Conservation (phyloP, 2,113 vertebrate genomes). For the Corvus moneduloides region DNA sequence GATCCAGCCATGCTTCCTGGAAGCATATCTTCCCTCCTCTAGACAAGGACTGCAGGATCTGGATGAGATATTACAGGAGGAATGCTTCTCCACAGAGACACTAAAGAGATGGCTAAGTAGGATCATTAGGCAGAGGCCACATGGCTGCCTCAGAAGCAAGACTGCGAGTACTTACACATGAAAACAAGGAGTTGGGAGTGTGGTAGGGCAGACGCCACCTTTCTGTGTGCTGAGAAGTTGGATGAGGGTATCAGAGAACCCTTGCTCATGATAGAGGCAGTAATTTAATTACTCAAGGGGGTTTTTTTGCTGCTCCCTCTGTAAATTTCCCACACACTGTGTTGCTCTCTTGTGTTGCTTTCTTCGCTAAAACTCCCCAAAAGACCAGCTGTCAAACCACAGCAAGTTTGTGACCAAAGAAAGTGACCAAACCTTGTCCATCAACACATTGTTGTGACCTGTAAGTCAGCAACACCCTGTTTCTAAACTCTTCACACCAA, state of each 20-base stretch:
- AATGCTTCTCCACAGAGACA: not conserved
- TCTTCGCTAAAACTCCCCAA: not conserved
- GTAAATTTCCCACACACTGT: not conserved
- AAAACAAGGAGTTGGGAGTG: not conserved
- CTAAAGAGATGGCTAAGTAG: not conserved
- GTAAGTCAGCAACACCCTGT: not conserved
- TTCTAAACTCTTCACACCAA: not conserved
- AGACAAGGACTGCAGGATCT: not conserved
- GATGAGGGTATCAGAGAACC: not conserved
- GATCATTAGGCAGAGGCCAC: not conserved
- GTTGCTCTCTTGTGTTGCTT: not conserved
- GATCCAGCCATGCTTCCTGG: not conserved
- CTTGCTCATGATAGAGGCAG: not conserved
- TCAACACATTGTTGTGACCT: not conserved
- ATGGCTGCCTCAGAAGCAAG: not conserved
- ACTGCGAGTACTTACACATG: not conserved
- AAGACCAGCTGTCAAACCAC: not conserved
- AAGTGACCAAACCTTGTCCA: not conserved
- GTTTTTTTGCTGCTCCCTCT: not conserved
- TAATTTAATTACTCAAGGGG: not conserved
- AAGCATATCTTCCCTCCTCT: not conserved
- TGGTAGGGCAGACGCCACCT: not conserved
- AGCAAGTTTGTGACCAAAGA: not conserved
- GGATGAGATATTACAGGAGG: not conserved
- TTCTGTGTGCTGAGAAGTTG: not conserved